These are phyloP conservation scores for Stomatorhinus ivindoensis DNA, from an alignment of 2,113 vertebrate species.

Conservation along the genomic window DNA sequence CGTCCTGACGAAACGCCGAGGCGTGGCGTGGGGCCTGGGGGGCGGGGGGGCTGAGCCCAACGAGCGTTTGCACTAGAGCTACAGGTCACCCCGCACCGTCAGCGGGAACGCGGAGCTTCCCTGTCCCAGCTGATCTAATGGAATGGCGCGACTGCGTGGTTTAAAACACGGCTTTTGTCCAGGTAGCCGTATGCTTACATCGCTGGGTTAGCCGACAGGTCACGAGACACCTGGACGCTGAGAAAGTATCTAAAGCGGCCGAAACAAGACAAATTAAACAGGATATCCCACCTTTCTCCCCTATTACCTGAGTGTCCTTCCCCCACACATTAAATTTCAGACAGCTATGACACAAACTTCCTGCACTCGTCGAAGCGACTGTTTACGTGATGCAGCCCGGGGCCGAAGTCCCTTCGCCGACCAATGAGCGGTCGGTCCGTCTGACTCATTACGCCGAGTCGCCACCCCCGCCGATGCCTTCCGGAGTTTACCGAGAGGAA, in stretches of 20 bases:
- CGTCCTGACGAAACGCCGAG: constrained; percentile 36
- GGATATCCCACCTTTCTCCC: neutral
- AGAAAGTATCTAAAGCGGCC: neutral
- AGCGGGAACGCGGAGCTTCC: neutral
- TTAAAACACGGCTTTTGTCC: neutral
- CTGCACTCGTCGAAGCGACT: neutral
- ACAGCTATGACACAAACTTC: neutral
- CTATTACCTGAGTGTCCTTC: neutral
- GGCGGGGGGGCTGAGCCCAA: neutral
- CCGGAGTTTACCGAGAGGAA: neutral
- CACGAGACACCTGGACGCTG: neutral
- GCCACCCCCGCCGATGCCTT: neutral
- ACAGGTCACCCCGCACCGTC: neutral
- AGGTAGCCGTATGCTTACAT: neutral
- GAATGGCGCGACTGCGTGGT: neutral
- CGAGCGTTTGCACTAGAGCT: neutral
- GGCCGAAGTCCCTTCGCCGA: neutral
- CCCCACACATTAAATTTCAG: neutral
- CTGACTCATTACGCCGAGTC: neutral
- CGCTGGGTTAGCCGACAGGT: neutral
- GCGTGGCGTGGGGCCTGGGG: constrained; percentile 43
- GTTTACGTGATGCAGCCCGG: neutral
- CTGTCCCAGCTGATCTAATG: neutral
- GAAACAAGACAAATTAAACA: neutral
- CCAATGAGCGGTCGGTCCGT: neutral